Percentiles rank a stretch among this genome's conserved stretches.
phyloP scores from a whole-genome alignment of 2,888 invertebrate species.

The Phortica okadai region DNA sequence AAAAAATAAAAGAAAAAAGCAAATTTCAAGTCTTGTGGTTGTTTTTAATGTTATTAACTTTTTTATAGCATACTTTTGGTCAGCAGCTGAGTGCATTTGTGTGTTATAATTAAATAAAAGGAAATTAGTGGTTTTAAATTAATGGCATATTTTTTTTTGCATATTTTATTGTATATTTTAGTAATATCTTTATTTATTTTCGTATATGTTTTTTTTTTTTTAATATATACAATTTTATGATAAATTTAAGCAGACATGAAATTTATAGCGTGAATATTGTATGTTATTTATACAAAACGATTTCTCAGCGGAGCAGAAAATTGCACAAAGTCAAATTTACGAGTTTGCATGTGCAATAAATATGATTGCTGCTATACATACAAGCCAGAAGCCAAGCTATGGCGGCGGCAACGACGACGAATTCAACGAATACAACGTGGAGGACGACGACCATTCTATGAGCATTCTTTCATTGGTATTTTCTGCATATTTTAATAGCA shows the following conservation, averaged over 20 bases:
- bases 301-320: constrained; percentile 23
- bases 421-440: no score
- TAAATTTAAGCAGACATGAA: not conserved
- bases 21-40: no score
- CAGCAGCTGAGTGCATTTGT: no score
- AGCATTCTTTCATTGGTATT: not conserved
- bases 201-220: not conserved
- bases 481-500: constrained; percentile 20
- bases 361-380: constrained; percentile 17
- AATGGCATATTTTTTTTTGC: not conserved
- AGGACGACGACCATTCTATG: no score
- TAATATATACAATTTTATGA: not conserved
- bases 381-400: not conserved
- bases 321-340: constrained; percentile 20
- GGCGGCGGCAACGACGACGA: not conserved
- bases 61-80: no score
- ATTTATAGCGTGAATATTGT: not conserved
- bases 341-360: constrained; percentile 24
- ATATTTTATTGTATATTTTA: no score
- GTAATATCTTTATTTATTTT: no score
- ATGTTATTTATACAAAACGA: not conserved
- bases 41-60: no score
- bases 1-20: no score
- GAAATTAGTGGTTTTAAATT: not conserved
- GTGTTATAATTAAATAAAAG: not conserved